Base-by-base conservation (phyloP, 2,797 vertebrate genomes). In the Craterocephalus amniculus region DNA sequence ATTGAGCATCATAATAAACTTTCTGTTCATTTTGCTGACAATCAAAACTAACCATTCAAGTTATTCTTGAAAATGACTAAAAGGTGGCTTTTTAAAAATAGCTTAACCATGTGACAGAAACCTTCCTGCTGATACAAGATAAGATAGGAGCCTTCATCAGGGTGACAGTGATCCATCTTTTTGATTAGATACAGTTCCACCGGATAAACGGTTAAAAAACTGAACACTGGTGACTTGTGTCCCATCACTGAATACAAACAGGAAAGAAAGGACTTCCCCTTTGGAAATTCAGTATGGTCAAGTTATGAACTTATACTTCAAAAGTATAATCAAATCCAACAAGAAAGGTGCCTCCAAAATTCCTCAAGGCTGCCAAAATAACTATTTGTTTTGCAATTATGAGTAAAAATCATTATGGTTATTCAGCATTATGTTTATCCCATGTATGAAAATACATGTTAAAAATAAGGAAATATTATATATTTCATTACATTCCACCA, bases 211-310 rank as follows among this genome's bases (percentile, higher is more conserved):
- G 29, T 32, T 29, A 11, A 13, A 62, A 48, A 9, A 26, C 13
- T 20, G 18, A 51, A 51, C 14, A 54, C 10, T 24, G 5, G n/a
- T 34, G 32, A 20, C 48, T 62, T 32, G 38, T 43, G 26, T 45
- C n/a, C 40, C 31, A 16, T 58, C 31, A 63, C 35, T 40, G 49
- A 62, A 56, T 31, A 32, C 27, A 58, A 64, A 52, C 7, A 24
- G 20, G 45, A 70, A 38, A 62, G 18, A 58, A 34, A 10, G 34
- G 14, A 14, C 60, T 52, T 26, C n/a, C 16, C 10, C 35, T 36
- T 31, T 27, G 34, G 48, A n/a, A 57, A 51, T 57, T 59, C 62
- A 56, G 13, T 34, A 32, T 31, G 54, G 45, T 55, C 32, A 56
- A 40, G 34, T 1, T 3, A 12, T 18, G 26, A 29, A 29, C 27